Evolutionary conservation across 2,888 invertebrate genomes (phyloP), one percentile per base, ranked within the genome.

Genomic region (Sinopyrophorus schimmeli): DNA sequence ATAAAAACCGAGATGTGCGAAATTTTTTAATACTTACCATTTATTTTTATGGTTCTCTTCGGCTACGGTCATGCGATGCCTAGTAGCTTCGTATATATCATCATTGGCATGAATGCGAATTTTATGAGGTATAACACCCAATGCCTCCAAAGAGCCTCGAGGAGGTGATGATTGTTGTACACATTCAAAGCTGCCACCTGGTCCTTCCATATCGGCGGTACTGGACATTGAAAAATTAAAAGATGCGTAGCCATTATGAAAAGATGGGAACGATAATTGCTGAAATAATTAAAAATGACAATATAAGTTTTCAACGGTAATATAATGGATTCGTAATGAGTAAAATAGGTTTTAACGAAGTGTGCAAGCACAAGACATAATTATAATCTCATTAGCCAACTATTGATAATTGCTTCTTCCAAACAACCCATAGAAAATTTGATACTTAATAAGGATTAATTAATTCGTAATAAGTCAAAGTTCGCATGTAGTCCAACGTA

Each of bases 81-180:
- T 83, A 61, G 96, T 96, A 64, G 88, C 86, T 76, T 92, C 92
- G 77, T 95, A 96, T 51, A 93, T 90, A 79, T 96, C 95, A 70
- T 95, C 95, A 69, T 92, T 95, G 66, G 96, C 96, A 72, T 89
- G 90, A 63, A 96, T 88, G 58, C 92, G 86, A 83, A 96, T 89
- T 73, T 90, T 89, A 72, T 87, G 83, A 65, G 87, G 86, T 76
- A 96, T 80, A 60, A 89, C 81, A 61, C 95, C 96, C 76, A 93
- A 83, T 64, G 86, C 84, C 75, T 89, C 87, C 74, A 92, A 77
- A 57, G 83, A 82, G 47, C 70, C 69, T 42, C 70, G 58, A 32
- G 68, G 68, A 10, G 69, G 70, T 70, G 80, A 63, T 76, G 78
- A 65, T 77, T 80, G 73, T 72, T 89, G 87, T 68, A 95, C 84